phyloP scores from a whole-genome alignment of 2,888 invertebrate genomes.

The Sepioteuthis lessoniana region DNA sequence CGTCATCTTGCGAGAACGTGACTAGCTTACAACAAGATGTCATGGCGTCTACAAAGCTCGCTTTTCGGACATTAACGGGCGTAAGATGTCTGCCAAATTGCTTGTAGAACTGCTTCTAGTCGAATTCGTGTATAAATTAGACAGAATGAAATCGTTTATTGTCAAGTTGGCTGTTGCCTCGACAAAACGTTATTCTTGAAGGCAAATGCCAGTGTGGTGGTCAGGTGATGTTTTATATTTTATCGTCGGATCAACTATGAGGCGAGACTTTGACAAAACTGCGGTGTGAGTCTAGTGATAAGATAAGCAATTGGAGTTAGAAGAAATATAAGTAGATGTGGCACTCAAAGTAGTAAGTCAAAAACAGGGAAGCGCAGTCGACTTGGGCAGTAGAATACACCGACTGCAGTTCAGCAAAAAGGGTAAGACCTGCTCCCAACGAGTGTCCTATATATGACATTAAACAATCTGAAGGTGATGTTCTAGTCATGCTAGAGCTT shows the following conservation, averaged over 20 bases:
- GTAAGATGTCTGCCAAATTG: constrained; percentile 33
- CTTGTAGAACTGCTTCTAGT: neutral
- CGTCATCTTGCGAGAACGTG: neutral
- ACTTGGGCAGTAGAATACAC: too few relatives aligned
- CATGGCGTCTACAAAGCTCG: neutral
- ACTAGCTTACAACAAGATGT: neutral
- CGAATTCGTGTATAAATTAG: constrained; percentile 23
- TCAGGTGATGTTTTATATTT: neutral
- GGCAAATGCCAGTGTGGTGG: neutral
- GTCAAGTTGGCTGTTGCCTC: neutral
- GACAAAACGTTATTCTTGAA: neutral
- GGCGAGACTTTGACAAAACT: neutral
- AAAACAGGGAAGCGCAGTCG: too few relatives aligned
- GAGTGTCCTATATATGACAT: too few relatives aligned
- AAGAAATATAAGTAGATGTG: neutral
- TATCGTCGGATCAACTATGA: neutral
- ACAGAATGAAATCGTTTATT: constrained; percentile 18
- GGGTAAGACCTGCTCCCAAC: too few relatives aligned
- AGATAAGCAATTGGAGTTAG: neutral
- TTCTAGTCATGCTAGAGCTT: too few relatives aligned
- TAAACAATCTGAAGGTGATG: too few relatives aligned
- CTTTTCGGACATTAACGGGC: neutral
- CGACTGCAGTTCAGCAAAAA: too few relatives aligned
- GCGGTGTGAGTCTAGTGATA: neutral
- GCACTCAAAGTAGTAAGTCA: neutral